These are phyloP conservation scores for Lamprotornis superbus DNA, from an alignment of 2,113 vertebrate genomes.

Conservation along the genomic window DNA sequence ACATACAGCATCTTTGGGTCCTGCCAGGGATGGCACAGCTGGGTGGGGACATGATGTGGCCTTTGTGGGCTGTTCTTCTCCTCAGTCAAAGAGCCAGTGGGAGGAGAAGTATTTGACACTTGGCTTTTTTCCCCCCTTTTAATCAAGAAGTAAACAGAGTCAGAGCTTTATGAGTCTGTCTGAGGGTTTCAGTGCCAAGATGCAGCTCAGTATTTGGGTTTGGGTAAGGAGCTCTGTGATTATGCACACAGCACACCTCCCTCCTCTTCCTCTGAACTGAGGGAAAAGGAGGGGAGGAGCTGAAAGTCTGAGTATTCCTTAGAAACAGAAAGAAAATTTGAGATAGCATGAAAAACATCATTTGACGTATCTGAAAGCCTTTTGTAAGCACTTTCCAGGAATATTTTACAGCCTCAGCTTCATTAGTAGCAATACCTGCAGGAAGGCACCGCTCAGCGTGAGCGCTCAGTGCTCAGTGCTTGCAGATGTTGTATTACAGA, in stretches of 20 bases:
- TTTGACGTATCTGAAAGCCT: background rate
- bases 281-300: background rate
- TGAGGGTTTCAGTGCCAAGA: background rate
- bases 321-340: background rate
- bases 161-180: background rate
- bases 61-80: background rate
- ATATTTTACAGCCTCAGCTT: background rate
- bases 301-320: background rate
- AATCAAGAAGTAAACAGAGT: background rate
- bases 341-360: background rate
- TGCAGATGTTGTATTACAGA: background rate
- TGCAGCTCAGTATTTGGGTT: background rate
- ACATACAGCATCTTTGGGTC: background rate
- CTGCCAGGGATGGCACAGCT: background rate
- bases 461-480: background rate
- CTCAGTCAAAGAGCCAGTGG: background rate
- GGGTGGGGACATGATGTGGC: background rate
- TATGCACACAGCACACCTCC: background rate
- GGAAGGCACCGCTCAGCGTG: background rate
- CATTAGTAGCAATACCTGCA: background rate
- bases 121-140: fast-evolving
- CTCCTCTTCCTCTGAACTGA: background rate
- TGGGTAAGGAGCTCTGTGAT: background rate
- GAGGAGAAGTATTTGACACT: background rate
- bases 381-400: slow-evolving; percentile 18